Evolutionary conservation across 35 echinoderm and acorn worm genomes (phyloP).

Genomic region (Heliocidaris tuberculata): DNA sequence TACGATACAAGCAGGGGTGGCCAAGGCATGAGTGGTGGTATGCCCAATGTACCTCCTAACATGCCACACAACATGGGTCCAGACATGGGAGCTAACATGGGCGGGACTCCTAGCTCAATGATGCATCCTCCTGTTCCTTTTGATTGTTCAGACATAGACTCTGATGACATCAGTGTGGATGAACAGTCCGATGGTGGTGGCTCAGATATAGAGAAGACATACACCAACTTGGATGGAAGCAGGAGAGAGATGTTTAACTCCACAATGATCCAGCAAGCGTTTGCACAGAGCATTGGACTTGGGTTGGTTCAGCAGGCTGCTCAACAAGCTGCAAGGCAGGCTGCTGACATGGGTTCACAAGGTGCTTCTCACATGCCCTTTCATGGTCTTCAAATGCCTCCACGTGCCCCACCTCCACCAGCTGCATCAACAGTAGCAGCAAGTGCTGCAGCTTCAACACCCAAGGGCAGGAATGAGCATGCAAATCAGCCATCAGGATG

Average conservation of each 20-base stretch:
- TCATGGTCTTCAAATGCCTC: constrained; percentile 4
- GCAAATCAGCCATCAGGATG: constrained; percentile 31
- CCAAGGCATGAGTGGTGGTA: constrained; percentile 1
- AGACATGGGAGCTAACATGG: constrained; percentile 34
- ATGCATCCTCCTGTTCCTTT: constrained; percentile 26
- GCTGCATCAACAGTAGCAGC: not conserved
- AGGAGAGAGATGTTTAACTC: constrained; percentile 41
- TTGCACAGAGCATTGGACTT: constrained; percentile 39
- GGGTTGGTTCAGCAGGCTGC: constrained; percentile 41
- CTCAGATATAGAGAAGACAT: constrained; percentile 43
- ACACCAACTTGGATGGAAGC: constrained; percentile 48
- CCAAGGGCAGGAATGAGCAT: constrained; percentile 24
- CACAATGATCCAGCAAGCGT: constrained; percentile 40
- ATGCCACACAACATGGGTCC: not conserved
- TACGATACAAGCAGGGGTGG: constrained; percentile 7
- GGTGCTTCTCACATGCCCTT: constrained; percentile 19
- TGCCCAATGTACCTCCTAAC: constrained; percentile 3
- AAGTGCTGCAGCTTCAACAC: not conserved
- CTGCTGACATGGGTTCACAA: constrained; percentile 21
- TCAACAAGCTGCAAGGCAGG: constrained; percentile 18
- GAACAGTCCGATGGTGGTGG: constrained; percentile 26
- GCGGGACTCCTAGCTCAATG: not conserved
- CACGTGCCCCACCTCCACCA: not conserved
- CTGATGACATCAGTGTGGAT: constrained; percentile 39
- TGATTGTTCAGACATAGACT: constrained; percentile 42